Evolutionary conservation across 2,888 invertebrate species (phyloP), one percentile per base, ranked within the genome.

Genomic region (Craniophora ligustri): DNA sequence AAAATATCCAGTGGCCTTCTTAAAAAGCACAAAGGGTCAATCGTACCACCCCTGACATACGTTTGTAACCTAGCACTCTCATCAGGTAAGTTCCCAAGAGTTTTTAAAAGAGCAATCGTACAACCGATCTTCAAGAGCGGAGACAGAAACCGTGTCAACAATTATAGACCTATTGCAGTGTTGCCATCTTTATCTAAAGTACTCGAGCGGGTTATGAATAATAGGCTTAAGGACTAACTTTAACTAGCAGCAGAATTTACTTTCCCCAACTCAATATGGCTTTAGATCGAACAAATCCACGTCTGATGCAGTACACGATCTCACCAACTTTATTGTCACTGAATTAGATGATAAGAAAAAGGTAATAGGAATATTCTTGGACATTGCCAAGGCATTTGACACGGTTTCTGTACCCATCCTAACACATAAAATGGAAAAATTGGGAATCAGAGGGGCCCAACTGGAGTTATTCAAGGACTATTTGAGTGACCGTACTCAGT

Each of bases 1-100:
- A 11, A 21, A 2, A 54, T 64, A 34, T 19, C 59, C 2, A 30
- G 30, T 10, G 6, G 6, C 1, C 7, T 62, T 1, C 3, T 51
- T 0, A 65, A 55, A 23, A 34, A 10, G 2, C 21, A 54, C 8
- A 30, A 10, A 18, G 13, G 21, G 6, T n/a, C 13, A 13, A 30
- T 21, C 21, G 21, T 21, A 21, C 21, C 21, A 6, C 21, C 21
- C 8, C 21, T 21, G 7, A 21, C 21, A 7, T 21, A 21, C 8
- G 8, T 21, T 21, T 21, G 21, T 21, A 21, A 21, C 8, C 21
- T 21, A 7, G 21, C 21, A 8, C 6, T 21, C 21, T 7, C 21
- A 7, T 21, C 21, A 21, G 21, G 21, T 8, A 21, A 21, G 8
- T 21, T 21, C 8, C 21, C 21, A 8, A 21, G 8, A 21, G 21